phyloP scores from a whole-genome alignment of 2,888 invertebrate genomes.

The Drosophila acutilabella region DNA sequence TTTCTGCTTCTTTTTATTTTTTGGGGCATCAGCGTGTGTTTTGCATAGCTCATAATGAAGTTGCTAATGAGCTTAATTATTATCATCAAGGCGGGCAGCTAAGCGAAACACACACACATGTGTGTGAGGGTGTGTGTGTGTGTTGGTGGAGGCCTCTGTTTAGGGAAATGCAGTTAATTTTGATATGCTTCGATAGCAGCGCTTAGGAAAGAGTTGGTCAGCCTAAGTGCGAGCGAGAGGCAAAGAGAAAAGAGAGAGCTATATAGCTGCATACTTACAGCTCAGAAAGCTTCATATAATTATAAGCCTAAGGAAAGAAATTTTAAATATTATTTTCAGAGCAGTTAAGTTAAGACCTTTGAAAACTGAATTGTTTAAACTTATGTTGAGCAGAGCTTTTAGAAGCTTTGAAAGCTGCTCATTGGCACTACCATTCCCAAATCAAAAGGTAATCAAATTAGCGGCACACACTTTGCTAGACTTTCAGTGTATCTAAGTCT shows the following conservation, averaged over 20 bases:
- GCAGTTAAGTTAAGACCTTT: not conserved
- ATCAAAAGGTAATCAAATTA: constrained; percentile 24
- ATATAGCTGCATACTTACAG: not conserved
- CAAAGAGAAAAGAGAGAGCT: not conserved
- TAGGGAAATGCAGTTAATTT: constrained; percentile 54
- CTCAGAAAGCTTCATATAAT: no score
- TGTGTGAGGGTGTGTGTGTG: constrained; percentile 5
- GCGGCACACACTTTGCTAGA: constrained; percentile 7
- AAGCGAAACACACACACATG: constrained; percentile 55
- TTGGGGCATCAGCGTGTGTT: constrained; percentile 30
- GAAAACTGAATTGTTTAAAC: no score
- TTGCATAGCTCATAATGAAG: constrained; percentile 31
- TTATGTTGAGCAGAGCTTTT: not conserved
- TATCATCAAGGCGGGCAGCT: constrained; percentile 52
- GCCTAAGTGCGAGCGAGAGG: not conserved
- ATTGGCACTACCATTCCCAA: not conserved
- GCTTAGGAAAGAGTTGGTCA: constrained; percentile 12
- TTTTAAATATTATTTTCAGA: not conserved
- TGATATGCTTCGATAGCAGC: constrained; percentile 57
- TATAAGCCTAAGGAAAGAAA: no score
- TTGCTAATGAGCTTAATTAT: constrained; percentile 29
- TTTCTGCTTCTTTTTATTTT: constrained; percentile 23
- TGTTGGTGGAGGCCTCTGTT: constrained; percentile 16
- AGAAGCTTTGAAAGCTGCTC: constrained; percentile 4
- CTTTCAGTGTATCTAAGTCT: constrained; percentile 12